phyloP scores from a whole-genome alignment of 1,140 invertebrate genomes.

The Aradophagus sp. region DNA sequence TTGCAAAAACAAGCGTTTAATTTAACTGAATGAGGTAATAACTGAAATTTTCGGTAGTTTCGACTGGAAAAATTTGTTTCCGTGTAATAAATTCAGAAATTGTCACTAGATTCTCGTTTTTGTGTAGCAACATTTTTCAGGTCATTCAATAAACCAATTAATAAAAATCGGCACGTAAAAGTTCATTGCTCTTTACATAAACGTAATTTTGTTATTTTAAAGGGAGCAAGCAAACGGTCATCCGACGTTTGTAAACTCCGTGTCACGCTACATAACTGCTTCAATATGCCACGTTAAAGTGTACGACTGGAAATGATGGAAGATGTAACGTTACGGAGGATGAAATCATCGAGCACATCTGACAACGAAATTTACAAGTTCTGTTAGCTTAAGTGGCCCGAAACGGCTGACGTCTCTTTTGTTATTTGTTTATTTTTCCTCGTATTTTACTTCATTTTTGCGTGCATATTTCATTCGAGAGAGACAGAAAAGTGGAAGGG shows the following conservation, averaged over 20 bases:
- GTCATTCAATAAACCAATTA: slow-evolving; percentile 17
- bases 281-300: slow-evolving; percentile 31
- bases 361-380: slow-evolving; percentile 16
- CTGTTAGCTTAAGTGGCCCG: too few species aligned
- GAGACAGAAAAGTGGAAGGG: too few species aligned
- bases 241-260: slow-evolving; percentile 46
- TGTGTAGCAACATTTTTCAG: too few species aligned
- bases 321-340: slow-evolving; percentile 27
- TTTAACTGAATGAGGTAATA: too few species aligned
- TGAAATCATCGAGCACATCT: slow-evolving; percentile 28
- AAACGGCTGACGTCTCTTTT: too few species aligned
- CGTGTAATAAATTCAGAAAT: too few species aligned
- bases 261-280: slow-evolving; percentile 54
- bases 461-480: too few species aligned
- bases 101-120: too few species aligned
- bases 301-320: slow-evolving; percentile 26
- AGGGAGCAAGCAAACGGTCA: slow-evolving; percentile 51
- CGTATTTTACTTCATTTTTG: too few species aligned
- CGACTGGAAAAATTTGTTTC: too few species aligned
- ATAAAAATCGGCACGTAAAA: slow-evolving; percentile 30
- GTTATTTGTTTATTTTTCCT: neutral
- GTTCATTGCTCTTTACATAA: slow-evolving; percentile 48
- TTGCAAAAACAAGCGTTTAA: too few species aligned
- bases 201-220: slow-evolving; percentile 35
- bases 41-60: too few species aligned